Evolutionary conservation across 2,797 vertebrate genomes (phyloP), one percentile per base, ranked within the genome.

Genomic region (Melanotaenia maccullochi): DNA sequence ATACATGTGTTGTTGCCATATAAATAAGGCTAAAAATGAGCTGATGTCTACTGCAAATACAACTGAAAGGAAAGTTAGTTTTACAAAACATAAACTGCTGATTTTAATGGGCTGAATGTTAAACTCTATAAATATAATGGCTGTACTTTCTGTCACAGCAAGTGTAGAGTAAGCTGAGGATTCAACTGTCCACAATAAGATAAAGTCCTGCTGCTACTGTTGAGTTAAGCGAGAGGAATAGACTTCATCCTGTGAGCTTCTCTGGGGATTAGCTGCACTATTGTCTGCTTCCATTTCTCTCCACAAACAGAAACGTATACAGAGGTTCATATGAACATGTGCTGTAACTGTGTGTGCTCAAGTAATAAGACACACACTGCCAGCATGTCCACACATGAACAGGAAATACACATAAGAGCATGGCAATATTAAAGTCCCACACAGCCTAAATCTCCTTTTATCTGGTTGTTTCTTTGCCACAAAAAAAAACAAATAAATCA

Each of bases 241-340:
- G 68, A 83, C 79, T 81, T 87, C 71, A 84, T 85, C 75, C 75
- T 60, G 83, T 92, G 88, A 89, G 82, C 85, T 91, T 72, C 89
- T 85, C 64, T 71, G 56, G 62, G 87, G 87, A 92, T 92, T 86
- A 91, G 65, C 65, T 78, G 75, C 73, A 55, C 60, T 75, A 66
- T 82, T 84, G 71, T 88, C 72, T 81, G 73, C 81, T 55, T 76
- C 62, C 35, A 64, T 11, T 59, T 75, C 70, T 58, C 58, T 73
- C 65, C 35, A 32, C 70, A 78, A 4, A 60, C 61, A 81, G 30
- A 67, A 36, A 70, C 54, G 61, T 55, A 54, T 5, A 51, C 12
- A 35, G 25, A 60, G 35, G 60, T 47, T 67, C 51, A 59, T 30
- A 49, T 16, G 22, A 56, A 78, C 76, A 63, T 18, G 62, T 16